Base-by-base conservation (phyloP, 1,140 invertebrate genomes). In the Apis florea region DNA sequence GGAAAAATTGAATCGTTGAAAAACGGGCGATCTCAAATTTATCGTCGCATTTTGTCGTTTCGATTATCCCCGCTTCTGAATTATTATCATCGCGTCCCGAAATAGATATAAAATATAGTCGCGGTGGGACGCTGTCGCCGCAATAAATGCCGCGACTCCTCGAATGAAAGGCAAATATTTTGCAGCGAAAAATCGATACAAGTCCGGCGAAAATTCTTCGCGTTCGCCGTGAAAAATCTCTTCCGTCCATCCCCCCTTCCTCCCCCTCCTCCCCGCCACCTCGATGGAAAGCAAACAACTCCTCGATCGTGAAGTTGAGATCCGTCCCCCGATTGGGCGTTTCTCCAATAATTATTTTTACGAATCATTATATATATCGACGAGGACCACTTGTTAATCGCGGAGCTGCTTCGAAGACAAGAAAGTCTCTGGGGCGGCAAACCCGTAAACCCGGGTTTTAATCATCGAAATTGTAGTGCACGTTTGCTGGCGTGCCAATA, bases 381-480 rank as follows among this genome's bases (percentile, higher is more conserved):
- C n/a, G n/a, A n/a, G n/a, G n/a, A n/a, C n/a, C n/a, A n/a, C n/a
- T n/a, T n/a, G n/a, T 47, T 53, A 53, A 58, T 17, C 9, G 26
- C 40, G 40, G 26, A 47, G 54, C 11, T 51, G n/a, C 61, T 11
- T 21, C 17, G 59, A 68, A 24, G 24, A 21, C 54, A 11, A 26
- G 9, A 73, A 73, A 63, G 31, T 72, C n/a, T n/a, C n/a, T n/a
- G 26, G 59, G 19, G 26, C 70, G 58, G 11, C 13, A 4, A 47
- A 9, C 2, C 13, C 2, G 19, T 54, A 24, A 79, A 56, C 59
- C 59, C n/a, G 77, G 63, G 31, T 40, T 80, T 80, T 67, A 66
- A 80, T 80, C 56, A 80, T 74, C 40, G 79, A 74, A 80, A 80
- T 80, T 80, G 53, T 73, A n/a, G 49, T 75, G 47, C 56, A 31